phyloP scores from a whole-genome alignment of 2,888 invertebrate genomes.

The Stenoptilia bipunctidactyla region DNA sequence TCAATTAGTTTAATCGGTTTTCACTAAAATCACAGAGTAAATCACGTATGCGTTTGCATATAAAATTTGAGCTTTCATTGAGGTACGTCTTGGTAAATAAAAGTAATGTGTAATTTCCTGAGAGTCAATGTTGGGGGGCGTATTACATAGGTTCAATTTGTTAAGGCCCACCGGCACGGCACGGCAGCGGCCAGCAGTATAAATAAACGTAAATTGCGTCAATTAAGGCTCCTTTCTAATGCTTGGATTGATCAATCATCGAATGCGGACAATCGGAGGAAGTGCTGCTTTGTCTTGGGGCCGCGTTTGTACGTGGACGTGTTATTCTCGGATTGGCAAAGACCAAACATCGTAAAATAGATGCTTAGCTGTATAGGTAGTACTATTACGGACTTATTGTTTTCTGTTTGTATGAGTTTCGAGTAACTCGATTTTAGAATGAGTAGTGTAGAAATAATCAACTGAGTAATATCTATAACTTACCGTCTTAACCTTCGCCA shows the following conservation, averaged over 20 bases:
- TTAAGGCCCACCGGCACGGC: constrained; percentile 13
- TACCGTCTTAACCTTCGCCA: too few relatives aligned
- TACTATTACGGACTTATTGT: too few relatives aligned
- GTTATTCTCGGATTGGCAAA: constrained; percentile 26
- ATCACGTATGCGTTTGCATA: too few relatives aligned
- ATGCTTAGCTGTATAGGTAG: too few relatives aligned
- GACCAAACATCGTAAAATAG: constrained; percentile 14
- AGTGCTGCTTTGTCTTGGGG: constrained; percentile 44
- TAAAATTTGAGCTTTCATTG: too few relatives aligned
- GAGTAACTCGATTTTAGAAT: too few relatives aligned
- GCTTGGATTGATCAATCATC: constrained; percentile 67
- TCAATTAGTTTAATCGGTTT: too few relatives aligned
- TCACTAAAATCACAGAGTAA: too few relatives aligned
- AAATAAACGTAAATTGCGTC: constrained; percentile 55
- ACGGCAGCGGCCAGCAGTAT: constrained; percentile 37
- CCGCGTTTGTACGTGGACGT: constrained; percentile 46
- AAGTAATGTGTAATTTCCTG: background rate
- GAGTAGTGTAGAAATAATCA: too few relatives aligned
- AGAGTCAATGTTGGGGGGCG: constrained; percentile 4
- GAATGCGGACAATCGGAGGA: constrained; percentile 49
- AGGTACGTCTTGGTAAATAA: background rate
- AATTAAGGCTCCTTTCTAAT: constrained; percentile 62
- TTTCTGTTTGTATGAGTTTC: too few relatives aligned
- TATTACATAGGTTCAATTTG: constrained; percentile 9
- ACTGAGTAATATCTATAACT: too few relatives aligned